Evolutionary conservation across 2,113 vertebrate species (phyloP), one percentile per base, ranked within the genome.

Genomic region (Penelope pileata): DNA sequence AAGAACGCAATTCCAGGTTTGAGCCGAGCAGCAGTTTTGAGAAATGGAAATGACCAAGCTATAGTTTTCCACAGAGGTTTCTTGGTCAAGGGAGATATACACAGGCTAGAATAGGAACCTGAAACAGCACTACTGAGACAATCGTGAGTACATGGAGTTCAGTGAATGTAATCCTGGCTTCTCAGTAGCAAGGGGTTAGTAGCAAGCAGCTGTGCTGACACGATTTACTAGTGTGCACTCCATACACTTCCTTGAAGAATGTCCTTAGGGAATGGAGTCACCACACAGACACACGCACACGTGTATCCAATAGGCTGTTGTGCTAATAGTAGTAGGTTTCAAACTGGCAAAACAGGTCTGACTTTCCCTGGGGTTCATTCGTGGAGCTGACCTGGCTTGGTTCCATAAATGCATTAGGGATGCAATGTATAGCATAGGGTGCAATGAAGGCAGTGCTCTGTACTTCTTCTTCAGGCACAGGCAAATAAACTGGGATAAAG

Each of bases 341-440:
- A 74, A 34, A 77, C 87, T 67, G 64, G 91, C 48, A 90, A 54
- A 94, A 69, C 91, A 81, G 79, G 90, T 91, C 76, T 88, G 83
- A 36, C 72, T 76, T 93, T 89, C 58, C 45, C 7, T 29, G 50
- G 59, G 45, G 81, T 76, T 90, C 50, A 54, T 70, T 62, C 4
- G 1, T 17, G 70, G 36, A 64, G 10, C 48, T 85, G 82, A 21
- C 48, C 70, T 40, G 40, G 36, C 78, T 85, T 85, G 9, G n/a
- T 50, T 85, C 56, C 78, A 23, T n/a, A 30, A n/a, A 54, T 38
- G 50, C 48, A 43, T 43, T 73, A 77, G 85, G 43, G 89, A 63
- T 56, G 47, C 60, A 54, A 36, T 9, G 24, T 56, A 15, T 7
- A 56, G 29, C 32, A 30, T 6, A 24, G 47, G 45, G 38, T 74